Evolutionary conservation across 2,888 invertebrate species (phyloP).

Genomic region (Drosophila paramelanica): DNA sequence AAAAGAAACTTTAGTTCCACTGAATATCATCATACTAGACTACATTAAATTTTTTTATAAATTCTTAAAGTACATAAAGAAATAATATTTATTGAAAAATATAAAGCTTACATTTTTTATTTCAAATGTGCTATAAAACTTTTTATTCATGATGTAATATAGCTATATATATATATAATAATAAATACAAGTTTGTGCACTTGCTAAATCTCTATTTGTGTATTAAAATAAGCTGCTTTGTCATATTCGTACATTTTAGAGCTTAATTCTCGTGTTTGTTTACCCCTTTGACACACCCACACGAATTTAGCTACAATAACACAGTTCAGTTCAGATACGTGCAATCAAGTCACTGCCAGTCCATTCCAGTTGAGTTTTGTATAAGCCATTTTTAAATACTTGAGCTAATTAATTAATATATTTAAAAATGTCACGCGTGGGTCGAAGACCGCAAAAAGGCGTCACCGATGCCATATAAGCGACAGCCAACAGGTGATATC

Average conservation of each 20-base stretch:
- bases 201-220: background rate
- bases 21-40: background rate
- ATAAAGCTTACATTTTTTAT: no score
- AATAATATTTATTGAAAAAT: no score
- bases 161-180: background rate
- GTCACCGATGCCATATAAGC: slow-evolving; percentile 61
- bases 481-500: slow-evolving; percentile 45
- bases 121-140: background rate
- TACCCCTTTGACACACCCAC: slow-evolving; percentile 34
- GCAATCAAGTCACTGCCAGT: no score
- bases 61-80: no score
- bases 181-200: background rate
- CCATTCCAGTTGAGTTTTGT: slow-evolving; percentile 7
- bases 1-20: background rate
- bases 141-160: background rate
- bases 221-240: background rate
- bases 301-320: slow-evolving; percentile 13
- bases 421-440: slow-evolving; percentile 48
- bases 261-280: slow-evolving; percentile 6
- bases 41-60: no score
- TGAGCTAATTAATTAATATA: slow-evolving; percentile 62
- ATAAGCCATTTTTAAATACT: slow-evolving; percentile 35
- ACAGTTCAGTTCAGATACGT: background rate
- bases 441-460: slow-evolving; percentile 63
- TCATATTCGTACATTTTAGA: slow-evolving; percentile 11